Conservation (phyloP, 2,113 vertebrate species). For the Vombatus ursinus region DNA sequence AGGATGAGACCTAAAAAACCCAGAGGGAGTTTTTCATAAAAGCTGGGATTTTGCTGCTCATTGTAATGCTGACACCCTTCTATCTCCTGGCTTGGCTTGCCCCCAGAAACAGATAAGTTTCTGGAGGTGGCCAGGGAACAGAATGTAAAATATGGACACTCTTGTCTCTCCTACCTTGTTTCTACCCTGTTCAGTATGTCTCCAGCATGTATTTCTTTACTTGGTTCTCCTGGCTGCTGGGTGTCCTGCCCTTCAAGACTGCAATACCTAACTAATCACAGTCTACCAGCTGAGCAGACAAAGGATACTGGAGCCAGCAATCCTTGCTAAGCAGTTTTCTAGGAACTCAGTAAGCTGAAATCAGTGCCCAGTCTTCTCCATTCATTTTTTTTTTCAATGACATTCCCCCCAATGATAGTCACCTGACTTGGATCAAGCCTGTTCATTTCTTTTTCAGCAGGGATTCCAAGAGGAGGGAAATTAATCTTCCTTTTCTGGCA, state of each 20-base stretch:
- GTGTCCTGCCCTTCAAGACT: not conserved
- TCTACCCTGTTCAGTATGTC: not conserved
- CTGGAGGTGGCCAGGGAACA: not conserved
- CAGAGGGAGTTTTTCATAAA: not conserved
- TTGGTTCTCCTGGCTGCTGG: not conserved
- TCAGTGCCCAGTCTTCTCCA: not conserved
- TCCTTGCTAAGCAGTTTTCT: not conserved
- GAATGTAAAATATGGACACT: not conserved
- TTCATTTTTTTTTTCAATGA: not conserved
- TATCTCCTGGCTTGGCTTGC: not conserved
- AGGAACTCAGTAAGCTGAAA: not conserved
- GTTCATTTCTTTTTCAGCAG: not conserved
- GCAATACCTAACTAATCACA: not conserved
- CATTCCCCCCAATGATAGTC: not conserved
- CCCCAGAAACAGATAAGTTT: not conserved
- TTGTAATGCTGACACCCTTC: not conserved
- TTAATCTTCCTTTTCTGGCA: not conserved
- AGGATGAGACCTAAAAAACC: not conserved
- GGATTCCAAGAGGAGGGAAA: not conserved
- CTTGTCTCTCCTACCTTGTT: accelerated
- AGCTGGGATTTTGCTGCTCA: not conserved
- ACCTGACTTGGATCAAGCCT: not conserved
- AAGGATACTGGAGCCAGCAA: not conserved
- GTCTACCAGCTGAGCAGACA: not conserved
- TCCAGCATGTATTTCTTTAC: not conserved